These are phyloP conservation scores for Hephaestus fuliginosus DNA, from an alignment of 2,797 vertebrate species.

Conservation along the genomic window DNA sequence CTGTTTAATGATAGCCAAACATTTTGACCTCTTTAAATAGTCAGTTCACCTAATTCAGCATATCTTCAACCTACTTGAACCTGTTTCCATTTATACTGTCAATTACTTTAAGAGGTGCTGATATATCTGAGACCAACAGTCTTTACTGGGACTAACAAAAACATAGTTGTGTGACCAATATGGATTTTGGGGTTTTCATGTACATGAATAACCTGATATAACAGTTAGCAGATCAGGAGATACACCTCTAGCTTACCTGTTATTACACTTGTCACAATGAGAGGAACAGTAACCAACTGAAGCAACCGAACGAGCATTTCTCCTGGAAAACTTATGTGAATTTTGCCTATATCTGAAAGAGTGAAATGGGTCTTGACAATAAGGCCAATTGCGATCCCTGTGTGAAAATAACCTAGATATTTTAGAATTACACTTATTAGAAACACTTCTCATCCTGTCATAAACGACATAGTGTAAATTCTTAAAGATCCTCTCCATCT, in stretches of 20 bases:
- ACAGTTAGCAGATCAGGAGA: neutral
- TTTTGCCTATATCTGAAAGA: accelerated
- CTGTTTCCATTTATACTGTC: no score
- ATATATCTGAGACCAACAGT: neutral
- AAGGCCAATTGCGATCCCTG: neutral
- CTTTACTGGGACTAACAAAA: no score
- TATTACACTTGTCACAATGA: neutral
- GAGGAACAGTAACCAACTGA: neutral
- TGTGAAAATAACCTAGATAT: neutral
- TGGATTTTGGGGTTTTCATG: no score
- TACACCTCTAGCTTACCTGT: neutral
- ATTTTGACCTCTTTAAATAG: neutral
- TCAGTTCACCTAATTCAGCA: neutral
- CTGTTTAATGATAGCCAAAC: neutral
- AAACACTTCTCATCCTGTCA: neutral
- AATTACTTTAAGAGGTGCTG: no score
- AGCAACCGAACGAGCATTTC: neutral
- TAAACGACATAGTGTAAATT: no score
- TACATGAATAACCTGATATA: no score
- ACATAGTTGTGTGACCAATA: no score
- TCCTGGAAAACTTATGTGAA: neutral
- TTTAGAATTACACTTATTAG: neutral
- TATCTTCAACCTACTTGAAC: neutral
- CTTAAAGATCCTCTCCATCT: no score
- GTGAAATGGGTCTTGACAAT: accelerated